Percentiles rank a stretch among this genome's conserved stretches.
These are phyloP conservation scores for Callopanchax toddi DNA, from an alignment of 2,113 vertebrate species.

Conservation along the genomic window DNA sequence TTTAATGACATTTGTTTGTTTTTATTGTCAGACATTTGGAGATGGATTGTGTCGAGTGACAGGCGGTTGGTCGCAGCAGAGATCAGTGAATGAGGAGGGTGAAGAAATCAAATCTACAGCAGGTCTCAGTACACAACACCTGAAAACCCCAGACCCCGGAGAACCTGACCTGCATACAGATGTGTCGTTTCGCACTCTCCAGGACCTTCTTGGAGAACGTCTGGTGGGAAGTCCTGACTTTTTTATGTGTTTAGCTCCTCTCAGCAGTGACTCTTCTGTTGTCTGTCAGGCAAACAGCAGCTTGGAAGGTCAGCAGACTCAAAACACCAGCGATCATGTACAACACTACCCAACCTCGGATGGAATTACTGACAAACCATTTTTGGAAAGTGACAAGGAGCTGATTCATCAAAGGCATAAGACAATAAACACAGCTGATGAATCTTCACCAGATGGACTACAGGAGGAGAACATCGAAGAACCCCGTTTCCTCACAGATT, in stretches of 20 bases:
- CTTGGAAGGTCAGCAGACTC: constrained; percentile 57
- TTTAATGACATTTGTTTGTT: constrained; percentile 15
- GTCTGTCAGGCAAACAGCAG: constrained; percentile 23
- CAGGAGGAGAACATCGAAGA: constrained; percentile 7
- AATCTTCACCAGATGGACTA: constrained; percentile 24
- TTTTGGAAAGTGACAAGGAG: constrained; percentile 25
- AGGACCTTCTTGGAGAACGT: constrained; percentile 34
- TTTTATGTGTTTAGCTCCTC: constrained; percentile 72
- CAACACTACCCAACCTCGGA: constrained; percentile 27
- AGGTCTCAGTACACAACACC: neutral
- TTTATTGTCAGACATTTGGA: constrained; percentile 47
- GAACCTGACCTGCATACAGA: constrained; percentile 23
- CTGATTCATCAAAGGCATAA: constrained; percentile 34
- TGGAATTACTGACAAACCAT: constrained; percentile 30
- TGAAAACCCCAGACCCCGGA: constrained; percentile 23
- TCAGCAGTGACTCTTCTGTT: constrained; percentile 40
- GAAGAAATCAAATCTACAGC: constrained; percentile 5
- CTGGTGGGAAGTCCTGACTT: constrained; percentile 41
- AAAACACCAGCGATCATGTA: constrained; percentile 34
- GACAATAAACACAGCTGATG: constrained; percentile 14
- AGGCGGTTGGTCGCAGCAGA: constrained; percentile 22
- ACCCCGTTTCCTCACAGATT: constrained; percentile 9
- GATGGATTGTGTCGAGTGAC: constrained; percentile 61
- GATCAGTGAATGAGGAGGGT: constrained; percentile 9
- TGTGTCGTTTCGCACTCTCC: constrained; percentile 24